phyloP scores from a whole-genome alignment of 2,888 invertebrate genomes.

The Ernsta delagoae region DNA sequence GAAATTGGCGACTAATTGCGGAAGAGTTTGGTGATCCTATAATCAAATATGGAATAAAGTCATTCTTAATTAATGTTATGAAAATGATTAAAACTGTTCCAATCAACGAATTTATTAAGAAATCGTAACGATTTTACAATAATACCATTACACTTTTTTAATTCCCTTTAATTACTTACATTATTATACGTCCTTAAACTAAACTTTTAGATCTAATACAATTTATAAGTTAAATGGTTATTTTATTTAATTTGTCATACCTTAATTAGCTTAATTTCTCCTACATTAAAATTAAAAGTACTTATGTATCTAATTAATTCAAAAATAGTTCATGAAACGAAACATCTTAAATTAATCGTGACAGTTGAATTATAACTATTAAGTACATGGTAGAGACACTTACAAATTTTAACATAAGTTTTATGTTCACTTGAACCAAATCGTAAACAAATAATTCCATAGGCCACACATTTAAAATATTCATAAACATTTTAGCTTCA shows the following conservation, averaged over 20 bases:
- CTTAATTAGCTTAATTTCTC: too few species aligned
- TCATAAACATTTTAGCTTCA: constrained; percentile 70
- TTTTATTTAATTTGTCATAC: too few species aligned
- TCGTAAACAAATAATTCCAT: constrained; percentile 51
- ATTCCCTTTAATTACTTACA: too few species aligned
- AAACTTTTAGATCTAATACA: too few species aligned
- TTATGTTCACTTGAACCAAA: constrained; percentile 68
- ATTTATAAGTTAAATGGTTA: too few species aligned
- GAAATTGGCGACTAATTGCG: constrained; percentile 63
- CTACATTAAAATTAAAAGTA: too few species aligned
- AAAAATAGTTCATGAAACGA: too few species aligned
- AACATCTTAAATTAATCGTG: constrained; percentile 53
- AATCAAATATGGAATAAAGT: constrained; percentile 56
- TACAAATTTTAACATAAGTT: constrained; percentile 66
- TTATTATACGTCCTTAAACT: too few species aligned
- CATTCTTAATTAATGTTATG: constrained; percentile 54
- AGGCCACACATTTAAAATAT: constrained; percentile 64
- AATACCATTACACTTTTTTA: too few species aligned
- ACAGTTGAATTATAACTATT: constrained; percentile 69
- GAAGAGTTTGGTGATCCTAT: constrained; percentile 67
- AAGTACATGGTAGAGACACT: constrained; percentile 70
- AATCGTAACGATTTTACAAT: constrained; percentile 23
- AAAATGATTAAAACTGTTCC: constrained; percentile 55
- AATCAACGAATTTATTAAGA: constrained; percentile 46
- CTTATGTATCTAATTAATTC: too few species aligned